Evolutionary conservation across 2,797 vertebrate genomes (phyloP).

Genomic region (Cuniculus paca): DNA sequence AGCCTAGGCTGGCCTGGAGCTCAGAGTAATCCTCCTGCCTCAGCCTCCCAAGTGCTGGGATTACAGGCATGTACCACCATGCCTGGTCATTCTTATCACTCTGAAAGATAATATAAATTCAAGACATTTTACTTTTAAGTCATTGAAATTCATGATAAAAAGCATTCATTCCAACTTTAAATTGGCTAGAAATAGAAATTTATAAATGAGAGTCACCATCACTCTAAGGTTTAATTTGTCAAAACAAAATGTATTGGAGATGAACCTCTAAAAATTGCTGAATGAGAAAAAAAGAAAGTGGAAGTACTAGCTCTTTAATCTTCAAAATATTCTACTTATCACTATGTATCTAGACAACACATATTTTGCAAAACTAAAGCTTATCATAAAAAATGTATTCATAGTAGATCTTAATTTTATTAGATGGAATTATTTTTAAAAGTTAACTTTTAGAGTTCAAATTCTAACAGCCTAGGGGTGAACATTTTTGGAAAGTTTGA

Average conservation of each 20-base stretch:
- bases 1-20: too few species aligned
- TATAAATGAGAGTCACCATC: background rate
- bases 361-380: slow-evolving; percentile 29
- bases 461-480: slow-evolving; percentile 1
- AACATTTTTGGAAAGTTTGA: slow-evolving; percentile 65
- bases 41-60: too few species aligned
- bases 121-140: background rate
- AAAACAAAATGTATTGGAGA: background rate
- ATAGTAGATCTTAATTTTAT: slow-evolving; percentile 49
- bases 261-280: background rate
- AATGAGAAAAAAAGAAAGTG: background rate
- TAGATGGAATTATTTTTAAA: slow-evolving; percentile 49
- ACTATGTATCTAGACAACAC: background rate
- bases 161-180: slow-evolving; percentile 34
- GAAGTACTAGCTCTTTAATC: background rate
- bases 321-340: slow-evolving; percentile 19
- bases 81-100: background rate
- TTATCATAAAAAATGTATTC: slow-evolving; percentile 47
- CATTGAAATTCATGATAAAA: background rate
- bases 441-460: slow-evolving; percentile 66
- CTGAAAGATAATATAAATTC: background rate
- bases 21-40: too few species aligned
- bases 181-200: background rate
- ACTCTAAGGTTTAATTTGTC: background rate
- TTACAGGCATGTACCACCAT: too few species aligned